Base-by-base conservation (phyloP, 2,888 invertebrate genomes). In the Drosophila recens region DNA sequence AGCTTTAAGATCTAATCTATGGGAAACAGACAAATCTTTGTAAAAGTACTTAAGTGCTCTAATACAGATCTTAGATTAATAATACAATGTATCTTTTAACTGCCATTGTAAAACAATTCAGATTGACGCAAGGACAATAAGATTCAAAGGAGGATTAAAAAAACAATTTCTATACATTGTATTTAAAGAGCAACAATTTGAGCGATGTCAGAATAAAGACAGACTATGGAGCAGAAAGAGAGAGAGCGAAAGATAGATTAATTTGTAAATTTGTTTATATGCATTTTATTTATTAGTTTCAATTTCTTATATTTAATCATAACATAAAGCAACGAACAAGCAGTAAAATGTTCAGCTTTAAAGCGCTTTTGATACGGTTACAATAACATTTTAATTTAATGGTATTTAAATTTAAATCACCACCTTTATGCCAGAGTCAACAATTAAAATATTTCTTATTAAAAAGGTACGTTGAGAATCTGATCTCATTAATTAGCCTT, bases 391-490 rank as follows among this genome's bases (percentile, higher is more conserved):
- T 46, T 13, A 66, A 59, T 76, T 64, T 56, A 64, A 51, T 51
- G 17, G 30, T 63, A 63, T 63, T 78, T 61, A 74, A 65, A 57
- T 30, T 40, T 23, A 30, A 52, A 61, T 61, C 54, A 62, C 23
- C 43, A 51, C n/a, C 27, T 11, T 11, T 45, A 57, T 76, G 64
- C 17, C 45, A 46, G 46, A 33, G 33, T 30, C 20, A 42, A 38
- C 58, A 54, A 63, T 51, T 11, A 15, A 73, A 42, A 42, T 42
- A 13, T 42, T 27, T 27, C 27, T 5, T 5, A 15, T 15, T 15
- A 42, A 53, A 15, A 30, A 11, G 4, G 30, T 33, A 33, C 20
- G 15, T 6, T 15, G n/a, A 34, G 11, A 34, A 49, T 15, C 11
- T 23, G 23, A 13, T 4, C n/a, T 3, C 23, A 20, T 34, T 17